Evolutionary conservation across 1,140 invertebrate genomes (phyloP).

Genomic region (Cydia strobilella): DNA sequence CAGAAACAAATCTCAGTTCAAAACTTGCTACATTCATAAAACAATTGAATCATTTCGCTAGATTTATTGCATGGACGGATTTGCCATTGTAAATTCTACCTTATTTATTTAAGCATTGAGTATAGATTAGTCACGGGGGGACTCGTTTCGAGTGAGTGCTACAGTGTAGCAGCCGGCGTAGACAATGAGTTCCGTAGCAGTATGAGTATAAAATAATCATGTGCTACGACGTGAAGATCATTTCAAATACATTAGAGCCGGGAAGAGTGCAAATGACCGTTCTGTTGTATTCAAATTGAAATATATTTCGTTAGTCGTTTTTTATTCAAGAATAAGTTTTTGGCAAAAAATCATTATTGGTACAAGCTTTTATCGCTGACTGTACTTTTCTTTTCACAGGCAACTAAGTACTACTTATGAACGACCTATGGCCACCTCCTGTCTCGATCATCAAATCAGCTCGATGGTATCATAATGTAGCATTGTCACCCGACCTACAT

Average conservation of each 20-base stretch:
- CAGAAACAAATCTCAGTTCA: not conserved
- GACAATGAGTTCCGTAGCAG: slow-evolving; percentile 8
- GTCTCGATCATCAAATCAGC: no score
- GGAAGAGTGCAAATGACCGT: not conserved
- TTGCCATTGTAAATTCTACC: not conserved
- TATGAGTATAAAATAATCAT: not conserved
- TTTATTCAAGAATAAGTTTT: no score
- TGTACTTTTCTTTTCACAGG: no score
- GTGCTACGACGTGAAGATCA: slow-evolving; percentile 2
- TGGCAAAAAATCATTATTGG: no score
- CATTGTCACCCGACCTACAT: no score
- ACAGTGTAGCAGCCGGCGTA: slow-evolving; percentile 28
- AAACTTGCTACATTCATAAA: slow-evolving; percentile 7
- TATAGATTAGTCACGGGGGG: not conserved
- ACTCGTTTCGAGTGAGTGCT: slow-evolving; percentile 19
- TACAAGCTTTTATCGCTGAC: no score
- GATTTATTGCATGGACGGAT: not conserved
- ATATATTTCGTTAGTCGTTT: no score
- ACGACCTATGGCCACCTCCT: no score
- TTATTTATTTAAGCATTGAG: not conserved
- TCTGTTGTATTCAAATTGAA: no score
- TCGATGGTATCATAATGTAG: no score
- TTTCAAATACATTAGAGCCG: not conserved
- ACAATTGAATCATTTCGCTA: slow-evolving; percentile 15
- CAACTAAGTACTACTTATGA: no score